phyloP scores from a whole-genome alignment of 2,888 invertebrate species.

The Tachina grossa region DNA sequence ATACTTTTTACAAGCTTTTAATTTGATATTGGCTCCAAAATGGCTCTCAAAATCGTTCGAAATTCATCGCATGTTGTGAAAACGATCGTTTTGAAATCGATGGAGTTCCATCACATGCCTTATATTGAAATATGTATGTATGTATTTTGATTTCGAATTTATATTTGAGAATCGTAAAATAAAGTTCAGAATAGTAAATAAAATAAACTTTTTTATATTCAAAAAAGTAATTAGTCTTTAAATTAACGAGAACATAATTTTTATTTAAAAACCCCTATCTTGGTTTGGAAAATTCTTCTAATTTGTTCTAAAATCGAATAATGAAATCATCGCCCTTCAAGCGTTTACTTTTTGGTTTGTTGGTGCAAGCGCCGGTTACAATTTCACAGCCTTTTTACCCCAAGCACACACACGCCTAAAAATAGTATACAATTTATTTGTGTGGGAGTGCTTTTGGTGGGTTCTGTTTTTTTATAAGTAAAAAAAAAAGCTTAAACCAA shows the following conservation, averaged over 20 bases:
- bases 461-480: constrained; percentile 20
- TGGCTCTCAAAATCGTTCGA: no score
- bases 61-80: no score
- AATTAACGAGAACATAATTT: not conserved
- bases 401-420: not conserved
- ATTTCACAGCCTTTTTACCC: constrained; percentile 11
- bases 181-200: no score
- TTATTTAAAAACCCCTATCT: not conserved
- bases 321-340: not conserved
- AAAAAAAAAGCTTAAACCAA: constrained; percentile 53
- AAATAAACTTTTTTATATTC: no score
- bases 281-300: not conserved
- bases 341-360: not conserved
- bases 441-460: constrained; percentile 39
- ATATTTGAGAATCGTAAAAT: no score
- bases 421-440: constrained; percentile 36
- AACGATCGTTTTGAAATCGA: no score
- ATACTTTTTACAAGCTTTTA: no score
- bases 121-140: no score
- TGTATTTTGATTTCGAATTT: no score
- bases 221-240: no score
- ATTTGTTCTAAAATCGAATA: not conserved
- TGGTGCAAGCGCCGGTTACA: constrained; percentile 39
- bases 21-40: no score
- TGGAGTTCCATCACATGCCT: no score